Evolutionary conservation across 2,113 vertebrate species (phyloP).

Genomic region (Aythya baeri): DNA sequence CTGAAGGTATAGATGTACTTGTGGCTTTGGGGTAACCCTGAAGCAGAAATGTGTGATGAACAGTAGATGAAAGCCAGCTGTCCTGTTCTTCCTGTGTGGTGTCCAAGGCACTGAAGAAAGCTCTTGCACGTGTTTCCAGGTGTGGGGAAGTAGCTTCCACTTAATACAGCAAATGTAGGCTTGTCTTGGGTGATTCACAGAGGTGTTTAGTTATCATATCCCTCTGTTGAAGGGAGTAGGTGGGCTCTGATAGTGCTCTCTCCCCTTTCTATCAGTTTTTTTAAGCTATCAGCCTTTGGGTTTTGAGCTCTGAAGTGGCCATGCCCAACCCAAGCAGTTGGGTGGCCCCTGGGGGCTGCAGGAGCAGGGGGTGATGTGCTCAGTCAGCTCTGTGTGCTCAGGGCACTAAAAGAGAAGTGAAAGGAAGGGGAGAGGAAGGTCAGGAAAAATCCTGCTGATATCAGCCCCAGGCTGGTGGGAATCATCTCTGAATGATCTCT

Average conservation of each 20-base stretch:
- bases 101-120: neutral
- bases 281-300: neutral
- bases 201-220: neutral
- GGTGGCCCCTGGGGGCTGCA: neutral
- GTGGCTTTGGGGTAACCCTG: neutral
- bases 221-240: neutral
- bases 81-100: neutral
- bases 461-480: neutral
- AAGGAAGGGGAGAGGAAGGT: neutral
- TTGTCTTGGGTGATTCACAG: neutral
- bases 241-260: neutral
- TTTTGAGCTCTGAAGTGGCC: neutral
- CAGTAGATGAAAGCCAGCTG: neutral
- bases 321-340: neutral
- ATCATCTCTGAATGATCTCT: neutral
- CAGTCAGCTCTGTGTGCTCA: neutral
- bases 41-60: neutral
- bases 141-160: neutral
- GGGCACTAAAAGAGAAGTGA: rapidly evolving
- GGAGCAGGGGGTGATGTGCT: neutral
- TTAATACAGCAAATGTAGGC: rapidly evolving
- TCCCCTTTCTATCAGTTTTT: neutral
- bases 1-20: neutral
- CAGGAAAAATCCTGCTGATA: neutral
- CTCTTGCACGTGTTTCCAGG: rapidly evolving